Base-by-base conservation (phyloP, 30 jellyfish, hydroid and myxozoan genomes). In the Chrysaora quinquecirrha region DNA sequence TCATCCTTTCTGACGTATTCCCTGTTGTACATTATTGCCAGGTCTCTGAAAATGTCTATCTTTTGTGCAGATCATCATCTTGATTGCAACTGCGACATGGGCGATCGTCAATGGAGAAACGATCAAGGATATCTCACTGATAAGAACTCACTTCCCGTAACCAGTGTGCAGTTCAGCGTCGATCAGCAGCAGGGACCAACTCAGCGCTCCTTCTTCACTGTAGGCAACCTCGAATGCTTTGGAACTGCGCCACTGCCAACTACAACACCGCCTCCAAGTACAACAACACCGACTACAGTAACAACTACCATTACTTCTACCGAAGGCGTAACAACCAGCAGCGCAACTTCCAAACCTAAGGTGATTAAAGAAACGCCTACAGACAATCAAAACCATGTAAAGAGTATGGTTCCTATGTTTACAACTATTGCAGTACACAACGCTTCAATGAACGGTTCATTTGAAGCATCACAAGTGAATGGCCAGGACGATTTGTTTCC, bases 11-110 rank as follows among this genome's bases (percentile, higher is more conserved):
- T n/a, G n/a, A n/a, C n/a, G n/a, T n/a, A n/a, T n/a, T n/a, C n/a
- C n/a, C n/a, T n/a, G n/a, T n/a, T n/a, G n/a, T n/a, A n/a, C n/a
- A n/a, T n/a, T n/a, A n/a, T n/a, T n/a, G n/a, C n/a, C n/a, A n/a
- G n/a, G n/a, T n/a, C n/a, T n/a, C n/a, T n/a, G n/a, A n/a, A n/a
- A n/a, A n/a, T n/a, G n/a, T n/a, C n/a, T n/a, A n/a, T n/a, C n/a
- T n/a, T n/a, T n/a, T n/a, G n/a, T n/a, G 25, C 88, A 91, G 98
- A 82, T 68, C 85, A 58, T 24, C 89, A 81, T 33, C 91, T 83
- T 50, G 97, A 95, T 68, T 95, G 99, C 81, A 95, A 95, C 74
- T 95, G 99, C 52, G 99, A 95, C 92, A 46, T 56, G 23, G 96
- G 95, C n/a, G 99, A 84, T 24, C 19, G 71, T 2, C 75, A 73